phyloP scores from a whole-genome alignment of 2,113 vertebrate genomes.

The Papio anubis region DNA sequence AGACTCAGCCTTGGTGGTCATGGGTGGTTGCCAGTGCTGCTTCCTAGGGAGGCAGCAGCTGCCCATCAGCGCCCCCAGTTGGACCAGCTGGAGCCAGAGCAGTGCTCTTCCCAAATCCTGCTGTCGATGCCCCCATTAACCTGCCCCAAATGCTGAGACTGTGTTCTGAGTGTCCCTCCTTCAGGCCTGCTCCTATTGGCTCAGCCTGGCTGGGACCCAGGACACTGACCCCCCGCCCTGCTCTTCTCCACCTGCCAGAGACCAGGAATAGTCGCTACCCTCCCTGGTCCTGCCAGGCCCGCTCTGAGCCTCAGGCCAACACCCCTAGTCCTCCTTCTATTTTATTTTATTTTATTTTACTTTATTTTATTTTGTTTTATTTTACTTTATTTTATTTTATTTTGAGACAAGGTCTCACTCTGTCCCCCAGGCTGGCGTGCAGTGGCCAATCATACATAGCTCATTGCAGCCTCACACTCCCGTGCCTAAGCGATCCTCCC shows the following conservation, averaged over 20 bases:
- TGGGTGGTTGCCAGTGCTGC: neutral
- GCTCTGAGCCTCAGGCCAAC: neutral
- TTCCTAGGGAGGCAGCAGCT: neutral
- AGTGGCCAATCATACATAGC: neutral
- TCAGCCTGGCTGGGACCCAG: neutral
- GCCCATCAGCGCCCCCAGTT: no score
- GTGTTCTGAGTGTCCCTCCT: neutral
- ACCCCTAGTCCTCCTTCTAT: neutral
- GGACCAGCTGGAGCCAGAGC: neutral
- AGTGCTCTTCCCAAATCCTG: fast-evolving
- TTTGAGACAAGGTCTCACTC: neutral
- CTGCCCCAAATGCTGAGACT: no score
- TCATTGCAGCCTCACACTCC: neutral
- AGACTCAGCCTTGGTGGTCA: neutral
- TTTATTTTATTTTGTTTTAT: neutral
- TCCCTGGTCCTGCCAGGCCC: neutral
- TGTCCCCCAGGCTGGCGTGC: neutral
- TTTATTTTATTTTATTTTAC: neutral
- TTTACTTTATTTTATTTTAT: neutral
- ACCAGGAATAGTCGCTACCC: neutral
- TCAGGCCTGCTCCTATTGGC: neutral
- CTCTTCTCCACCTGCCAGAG: neutral
- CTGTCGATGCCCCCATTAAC: fast-evolving
- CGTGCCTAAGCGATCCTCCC: neutral
- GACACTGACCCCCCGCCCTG: neutral